These are phyloP conservation scores for Bufo gargarizans DNA, from an alignment of 2,113 vertebrate genomes.

Conservation along the genomic window DNA sequence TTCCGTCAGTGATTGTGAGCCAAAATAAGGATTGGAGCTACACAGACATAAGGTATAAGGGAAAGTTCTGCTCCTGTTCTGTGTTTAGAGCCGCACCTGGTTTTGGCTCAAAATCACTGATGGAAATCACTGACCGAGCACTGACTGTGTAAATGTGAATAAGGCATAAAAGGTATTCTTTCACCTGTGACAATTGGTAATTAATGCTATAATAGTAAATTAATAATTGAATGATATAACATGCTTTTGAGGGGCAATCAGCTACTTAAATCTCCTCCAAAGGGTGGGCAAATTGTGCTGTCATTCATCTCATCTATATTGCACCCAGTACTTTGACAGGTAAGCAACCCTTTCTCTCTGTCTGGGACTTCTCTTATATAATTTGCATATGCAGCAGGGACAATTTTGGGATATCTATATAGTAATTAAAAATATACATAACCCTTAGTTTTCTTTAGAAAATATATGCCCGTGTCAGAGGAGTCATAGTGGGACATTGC, in stretches of 20 bases:
- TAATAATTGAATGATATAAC: neutral
- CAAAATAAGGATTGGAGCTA: too few species aligned
- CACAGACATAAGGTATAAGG: too few species aligned
- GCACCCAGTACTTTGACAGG: neutral
- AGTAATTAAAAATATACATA: neutral
- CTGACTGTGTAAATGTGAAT: too few species aligned
- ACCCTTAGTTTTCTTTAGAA: neutral
- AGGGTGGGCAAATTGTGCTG: neutral
- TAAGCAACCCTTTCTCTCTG: neutral
- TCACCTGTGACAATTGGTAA: neutral
- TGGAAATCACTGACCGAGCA: too few species aligned
- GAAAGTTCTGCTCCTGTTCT: too few species aligned
- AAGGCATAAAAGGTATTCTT: neutral
- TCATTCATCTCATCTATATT: neutral
- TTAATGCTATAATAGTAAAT: neutral
- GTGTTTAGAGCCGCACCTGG: too few species aligned
- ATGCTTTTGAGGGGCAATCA: neutral
- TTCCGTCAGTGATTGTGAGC: too few species aligned
- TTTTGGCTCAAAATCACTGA: too few species aligned
- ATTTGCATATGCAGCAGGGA: neutral
- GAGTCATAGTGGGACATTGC: neutral
- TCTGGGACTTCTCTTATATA: neutral
- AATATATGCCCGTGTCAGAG: neutral
- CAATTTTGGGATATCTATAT: neutral
- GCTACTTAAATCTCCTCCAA: neutral